Evolutionary conservation across 2,113 vertebrate genomes (phyloP), one percentile per base, ranked within the genome.

Genomic region (Diadophis punctatus): DNA sequence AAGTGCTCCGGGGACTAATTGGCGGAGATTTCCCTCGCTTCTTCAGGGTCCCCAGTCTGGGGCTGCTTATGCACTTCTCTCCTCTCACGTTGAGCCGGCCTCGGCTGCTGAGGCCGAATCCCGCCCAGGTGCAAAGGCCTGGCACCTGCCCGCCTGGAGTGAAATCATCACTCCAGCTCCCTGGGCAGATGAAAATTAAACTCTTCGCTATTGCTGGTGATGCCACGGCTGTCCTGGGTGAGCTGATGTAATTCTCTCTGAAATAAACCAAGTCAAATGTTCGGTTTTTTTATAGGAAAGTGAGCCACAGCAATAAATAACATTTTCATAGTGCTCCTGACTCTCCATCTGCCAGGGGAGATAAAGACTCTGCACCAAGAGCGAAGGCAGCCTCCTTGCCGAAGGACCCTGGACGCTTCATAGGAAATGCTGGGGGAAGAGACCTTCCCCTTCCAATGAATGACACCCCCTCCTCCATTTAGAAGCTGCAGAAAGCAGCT

Each of bases 61-160:
- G 68, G 34, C 34, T 39, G 34, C 34, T 80, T 2, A 6, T 14
- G 63, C 74, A 9, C 18, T 22, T 43, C 68, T 39, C 68, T 39
- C n/a, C 18, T 22, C 18, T 39, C 74, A 3, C 0, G 0, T 39
- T 8, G 34, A 39, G 34, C 18, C 2, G 0, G 18, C n/a, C 34
- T 20, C 2, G 68, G 34, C 34, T 1, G 18, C 18, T 22, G 34
- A 43, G 18, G 74, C 18, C 74, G 8, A 80, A 8, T 22, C 74
- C 74, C 34, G 2, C n/a, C 14, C 68, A 34, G 68, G 16, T 74
- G 68, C 74, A 80, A 80, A 80, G 16, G 68, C 18, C 68, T 20
- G 68, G 16, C 68, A 18, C 16, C 16, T 80, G 68, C 16, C 68
- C 16, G 2, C 16, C 16, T 0, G 0, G 68, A 39, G 7, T 39